Evolutionary conservation across 2,113 vertebrate species (phyloP).

Genomic region (Saccopteryx leptura): DNA sequence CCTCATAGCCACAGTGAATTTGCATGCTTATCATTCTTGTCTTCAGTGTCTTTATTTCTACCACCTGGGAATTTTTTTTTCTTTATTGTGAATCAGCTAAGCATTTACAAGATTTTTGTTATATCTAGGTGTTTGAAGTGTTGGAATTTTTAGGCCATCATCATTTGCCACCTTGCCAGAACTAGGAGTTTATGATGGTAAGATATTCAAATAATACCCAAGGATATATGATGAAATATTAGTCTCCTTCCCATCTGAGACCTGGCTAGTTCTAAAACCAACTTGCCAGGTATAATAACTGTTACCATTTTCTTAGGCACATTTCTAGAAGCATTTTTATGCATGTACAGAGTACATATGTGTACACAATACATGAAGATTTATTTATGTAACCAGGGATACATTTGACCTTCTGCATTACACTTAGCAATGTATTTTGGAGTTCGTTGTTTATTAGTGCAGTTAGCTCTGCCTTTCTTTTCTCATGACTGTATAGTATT

Average conservation of each 20-base stretch:
- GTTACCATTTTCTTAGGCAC: constrained; percentile 3
- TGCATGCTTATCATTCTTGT: not conserved
- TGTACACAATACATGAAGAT: not conserved
- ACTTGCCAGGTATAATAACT: not conserved
- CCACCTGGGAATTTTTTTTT: not conserved
- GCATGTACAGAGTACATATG: not conserved
- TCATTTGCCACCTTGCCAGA: not conserved
- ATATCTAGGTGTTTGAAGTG: constrained; percentile 29
- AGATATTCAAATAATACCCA: not conserved
- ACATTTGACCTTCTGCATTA: not conserved
- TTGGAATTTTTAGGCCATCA: not conserved
- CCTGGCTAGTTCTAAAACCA: not conserved
- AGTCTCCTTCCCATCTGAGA: constrained; percentile 14
- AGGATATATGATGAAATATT: not conserved
- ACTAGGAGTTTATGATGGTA: not conserved
- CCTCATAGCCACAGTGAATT: not conserved
- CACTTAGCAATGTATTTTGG: not conserved
- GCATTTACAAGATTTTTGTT: not conserved
- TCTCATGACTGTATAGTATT: not conserved
- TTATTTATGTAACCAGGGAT: not conserved
- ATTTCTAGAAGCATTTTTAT: constrained; percentile 35
- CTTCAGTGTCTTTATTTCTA: not conserved
- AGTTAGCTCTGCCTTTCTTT: not conserved
- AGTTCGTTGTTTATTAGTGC: not conserved
- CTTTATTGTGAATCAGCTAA: constrained; percentile 9